Conservation (phyloP, 2,888 invertebrate species). For the Heliconius sara region DNA sequence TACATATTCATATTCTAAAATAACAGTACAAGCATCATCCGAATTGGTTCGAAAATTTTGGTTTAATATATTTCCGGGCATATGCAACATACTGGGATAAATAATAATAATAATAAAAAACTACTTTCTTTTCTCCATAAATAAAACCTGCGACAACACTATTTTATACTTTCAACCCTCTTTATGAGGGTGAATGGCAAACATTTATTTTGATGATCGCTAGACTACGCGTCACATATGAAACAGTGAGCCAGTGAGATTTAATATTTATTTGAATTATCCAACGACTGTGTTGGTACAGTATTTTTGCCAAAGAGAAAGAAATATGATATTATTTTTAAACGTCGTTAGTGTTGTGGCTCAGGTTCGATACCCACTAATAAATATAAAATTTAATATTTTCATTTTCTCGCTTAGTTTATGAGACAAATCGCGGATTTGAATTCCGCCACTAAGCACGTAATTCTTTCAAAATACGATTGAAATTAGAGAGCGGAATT, state of each 20-base stretch:
- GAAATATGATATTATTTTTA: background rate
- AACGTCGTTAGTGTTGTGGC: too few species aligned
- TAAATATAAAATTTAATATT: too few species aligned
- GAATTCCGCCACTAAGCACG: too few species aligned
- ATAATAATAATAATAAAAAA: background rate
- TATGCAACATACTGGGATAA: background rate
- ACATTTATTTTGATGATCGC: conserved; percentile 53
- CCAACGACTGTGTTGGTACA: background rate
- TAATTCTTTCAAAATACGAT: too few species aligned
- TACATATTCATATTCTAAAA: background rate
- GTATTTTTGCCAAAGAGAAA: background rate
- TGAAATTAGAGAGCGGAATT: too few species aligned
- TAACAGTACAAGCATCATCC: background rate
- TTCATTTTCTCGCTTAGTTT: too few species aligned
- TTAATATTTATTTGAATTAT: conserved; percentile 17
- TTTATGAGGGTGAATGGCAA: conserved; percentile 51
- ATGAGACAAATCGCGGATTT: too few species aligned
- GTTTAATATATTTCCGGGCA: background rate
- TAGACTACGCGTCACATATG: conserved; percentile 21
- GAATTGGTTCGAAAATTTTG: background rate
- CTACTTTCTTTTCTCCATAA: background rate
- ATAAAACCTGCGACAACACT: conserved; percentile 23
- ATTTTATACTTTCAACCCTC: conserved; percentile 46
- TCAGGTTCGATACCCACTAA: too few species aligned
- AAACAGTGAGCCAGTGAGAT: background rate